Evolutionary conservation across 2,888 invertebrate species (phyloP).

Genomic region (Serrognathus titanus): DNA sequence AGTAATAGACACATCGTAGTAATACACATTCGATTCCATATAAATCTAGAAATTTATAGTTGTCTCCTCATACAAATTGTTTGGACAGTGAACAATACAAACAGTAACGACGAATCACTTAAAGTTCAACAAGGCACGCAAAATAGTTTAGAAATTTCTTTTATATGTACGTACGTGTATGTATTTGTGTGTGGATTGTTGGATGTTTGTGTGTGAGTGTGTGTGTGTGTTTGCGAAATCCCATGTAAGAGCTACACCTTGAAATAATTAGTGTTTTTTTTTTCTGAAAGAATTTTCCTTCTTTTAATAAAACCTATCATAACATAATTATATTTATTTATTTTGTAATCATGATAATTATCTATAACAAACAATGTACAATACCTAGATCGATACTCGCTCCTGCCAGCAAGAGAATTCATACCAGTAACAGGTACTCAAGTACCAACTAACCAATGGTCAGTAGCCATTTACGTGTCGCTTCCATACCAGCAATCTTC

Average conservation of each 20-base stretch:
- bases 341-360: constrained; percentile 14
- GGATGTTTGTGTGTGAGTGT: constrained; percentile 10
- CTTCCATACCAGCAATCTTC: too few relatives aligned
- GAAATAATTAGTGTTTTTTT: not conserved
- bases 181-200: not conserved
- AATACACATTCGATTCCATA: constrained; percentile 42
- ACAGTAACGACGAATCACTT: constrained; percentile 37
- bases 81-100: constrained; percentile 21
- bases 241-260: not conserved
- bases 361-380: constrained; percentile 13
- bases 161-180: constrained; percentile 22
- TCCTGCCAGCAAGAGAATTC: constrained; percentile 26
- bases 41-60: constrained; percentile 44
- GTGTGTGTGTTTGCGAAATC: constrained; percentile 1
- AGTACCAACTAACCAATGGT: too few relatives aligned
- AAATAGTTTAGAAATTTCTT: constrained; percentile 41
- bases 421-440: not conserved
- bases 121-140: constrained; percentile 47
- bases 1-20: constrained; percentile 43
- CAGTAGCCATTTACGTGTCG: too few relatives aligned
- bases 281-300: not conserved
- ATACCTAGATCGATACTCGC: constrained; percentile 6
- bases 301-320: not conserved
- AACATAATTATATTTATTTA: constrained; percentile 15
- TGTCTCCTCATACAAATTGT: constrained; percentile 36